phyloP scores from a whole-genome alignment of 2,797 vertebrate species.

The Ciconia nigra region DNA sequence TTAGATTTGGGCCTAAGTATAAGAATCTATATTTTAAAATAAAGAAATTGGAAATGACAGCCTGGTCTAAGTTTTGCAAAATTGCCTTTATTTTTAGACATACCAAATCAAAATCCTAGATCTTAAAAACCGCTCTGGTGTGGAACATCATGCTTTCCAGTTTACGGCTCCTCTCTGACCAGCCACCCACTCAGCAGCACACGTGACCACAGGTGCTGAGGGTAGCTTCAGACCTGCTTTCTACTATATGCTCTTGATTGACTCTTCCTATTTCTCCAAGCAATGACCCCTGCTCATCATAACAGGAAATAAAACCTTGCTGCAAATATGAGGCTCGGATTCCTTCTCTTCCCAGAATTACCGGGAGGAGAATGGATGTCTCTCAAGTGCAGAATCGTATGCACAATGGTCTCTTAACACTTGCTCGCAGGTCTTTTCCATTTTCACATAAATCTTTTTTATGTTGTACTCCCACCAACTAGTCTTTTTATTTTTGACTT shows the following conservation, averaged over 20 bases:
- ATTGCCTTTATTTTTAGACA: not conserved
- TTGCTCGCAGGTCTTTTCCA: conserved; percentile 21
- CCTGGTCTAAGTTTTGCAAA: not conserved
- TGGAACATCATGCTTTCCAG: not conserved
- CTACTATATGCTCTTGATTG: not conserved
- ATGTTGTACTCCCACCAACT: conserved; percentile 32
- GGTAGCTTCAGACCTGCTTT: not conserved
- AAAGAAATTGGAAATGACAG: not conserved
- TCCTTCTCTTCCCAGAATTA: conserved; percentile 25
- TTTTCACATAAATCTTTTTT: conserved; percentile 52
- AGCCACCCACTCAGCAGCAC: not conserved
- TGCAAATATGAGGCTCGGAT: not conserved
- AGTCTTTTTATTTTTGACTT: conserved; percentile 53
- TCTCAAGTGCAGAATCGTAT: conserved; percentile 21
- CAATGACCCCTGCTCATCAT: conserved; percentile 26
- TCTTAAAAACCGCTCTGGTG: not conserved
- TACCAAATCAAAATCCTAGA: not conserved
- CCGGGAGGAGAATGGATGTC: not conserved
- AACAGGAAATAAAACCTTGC: conserved; percentile 36
- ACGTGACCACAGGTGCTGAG: not conserved
- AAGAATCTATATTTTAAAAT: not conserved
- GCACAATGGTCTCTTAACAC: not conserved
- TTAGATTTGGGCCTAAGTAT: not conserved
- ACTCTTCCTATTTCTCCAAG: not conserved
- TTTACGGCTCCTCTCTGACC: not conserved